Base-by-base conservation (phyloP, 1,140 invertebrate species). In the Drosophila prosaltans region DNA sequence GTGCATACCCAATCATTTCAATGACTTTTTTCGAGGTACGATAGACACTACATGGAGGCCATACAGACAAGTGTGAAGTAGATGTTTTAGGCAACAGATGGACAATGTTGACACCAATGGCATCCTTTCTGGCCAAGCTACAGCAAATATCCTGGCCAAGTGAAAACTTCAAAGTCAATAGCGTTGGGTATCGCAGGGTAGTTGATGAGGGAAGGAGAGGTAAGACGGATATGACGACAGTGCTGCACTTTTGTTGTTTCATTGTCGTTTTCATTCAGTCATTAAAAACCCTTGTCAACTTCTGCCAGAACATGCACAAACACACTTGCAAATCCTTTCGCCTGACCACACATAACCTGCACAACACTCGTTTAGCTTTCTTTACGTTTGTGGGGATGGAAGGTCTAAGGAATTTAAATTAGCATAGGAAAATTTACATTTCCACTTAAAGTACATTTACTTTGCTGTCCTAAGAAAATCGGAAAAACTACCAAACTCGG, bases 231-330 rank as follows among this genome's bases (percentile, higher is more conserved):
- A 26, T 51, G 45, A 39, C 9, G 11, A 39, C n/a, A 40, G 40
- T 58, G 72, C 64, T 81, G 81, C 79, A 82, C 79, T 81, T 81
- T 79, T 75, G 60, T 69, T 72, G 58, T 65, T 55, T 66, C 51
- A 24, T 88, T 89, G 83, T 89, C 83, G 80, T 89, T 89, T 89
- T 84, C 84, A 89, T 89, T 74, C 77, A 84, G 84, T 88, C 84
- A 88, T 88, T 88, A 88, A 88, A 88, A 88, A 88, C 84, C 84
- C 84, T 88, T 88, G 84, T 88, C 84, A 88, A 88, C 77, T 86
- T 75, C 67, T 76, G 61, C 68, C 76, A 78, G 80, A 58, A 80
- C 73, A 72, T 58, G 58, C 62, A 65, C 62, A 70, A 9, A 60
- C 43, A 51, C 75, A 71, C 58, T 48, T 48, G 16, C 21, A 26